phyloP scores from a whole-genome alignment of 2,888 invertebrate species.

The Heliconius sara region DNA sequence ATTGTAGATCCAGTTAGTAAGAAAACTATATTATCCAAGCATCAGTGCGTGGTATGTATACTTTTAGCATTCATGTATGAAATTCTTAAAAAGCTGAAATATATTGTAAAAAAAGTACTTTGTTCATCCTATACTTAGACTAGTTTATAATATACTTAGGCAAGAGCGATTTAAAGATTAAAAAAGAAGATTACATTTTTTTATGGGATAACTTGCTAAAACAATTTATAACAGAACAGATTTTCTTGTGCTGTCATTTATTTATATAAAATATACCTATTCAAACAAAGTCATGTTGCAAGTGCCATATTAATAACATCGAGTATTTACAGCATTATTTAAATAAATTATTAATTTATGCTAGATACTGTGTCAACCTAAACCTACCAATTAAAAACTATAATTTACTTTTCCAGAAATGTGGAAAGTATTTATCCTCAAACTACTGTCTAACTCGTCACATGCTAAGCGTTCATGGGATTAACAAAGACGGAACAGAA shows the following conservation, averaged over 20 bases:
- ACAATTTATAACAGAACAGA: too few relatives aligned
- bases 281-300: neutral
- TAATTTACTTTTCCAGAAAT: constrained; percentile 60
- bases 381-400: neutral
- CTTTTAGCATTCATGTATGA: neutral
- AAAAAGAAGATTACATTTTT: too few relatives aligned
- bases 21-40: constrained; percentile 66
- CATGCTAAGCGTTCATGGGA: constrained; percentile 59
- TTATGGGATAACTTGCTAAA: too few relatives aligned
- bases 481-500: constrained; percentile 35
- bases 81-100: too few relatives aligned
- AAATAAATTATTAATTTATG: too few relatives aligned
- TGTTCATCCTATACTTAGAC: neutral
- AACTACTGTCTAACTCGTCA: constrained; percentile 67
- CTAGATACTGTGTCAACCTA: too few relatives aligned
- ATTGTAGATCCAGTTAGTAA: constrained; percentile 61
- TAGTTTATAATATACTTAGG: neutral
- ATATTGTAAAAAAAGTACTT: neutral
- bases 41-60: constrained; percentile 63
- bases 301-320: neutral
- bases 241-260: too few relatives aligned
- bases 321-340: too few relatives aligned
- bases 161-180: too few relatives aligned
- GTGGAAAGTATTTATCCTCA: constrained; percentile 65
- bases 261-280: too few relatives aligned